These are phyloP conservation scores for Elgonia sp. DNA, from an alignment of 2,888 invertebrate genomes.

Conservation along the genomic window DNA sequence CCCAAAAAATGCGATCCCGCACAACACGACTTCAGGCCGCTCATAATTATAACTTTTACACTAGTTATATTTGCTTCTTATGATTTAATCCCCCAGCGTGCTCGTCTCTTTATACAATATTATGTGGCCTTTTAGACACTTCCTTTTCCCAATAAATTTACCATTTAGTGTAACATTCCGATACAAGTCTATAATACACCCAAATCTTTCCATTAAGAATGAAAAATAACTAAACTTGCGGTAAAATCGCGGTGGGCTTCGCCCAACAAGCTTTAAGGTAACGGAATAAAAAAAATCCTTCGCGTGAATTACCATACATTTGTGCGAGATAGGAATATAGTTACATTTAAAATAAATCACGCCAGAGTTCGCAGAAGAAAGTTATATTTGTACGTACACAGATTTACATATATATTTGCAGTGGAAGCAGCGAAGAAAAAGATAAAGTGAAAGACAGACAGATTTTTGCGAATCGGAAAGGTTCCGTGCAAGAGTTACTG, in stretches of 20 bases:
- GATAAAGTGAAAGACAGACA: constrained; percentile 64
- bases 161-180: constrained; percentile 42
- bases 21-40: no score
- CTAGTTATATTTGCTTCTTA: constrained; percentile 46
- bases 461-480: constrained; percentile 66
- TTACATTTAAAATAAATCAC: constrained; percentile 72
- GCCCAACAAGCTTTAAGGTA: constrained; percentile 9
- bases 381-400: constrained; percentile 70
- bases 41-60: no score
- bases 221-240: constrained; percentile 65
- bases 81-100: constrained; percentile 6
- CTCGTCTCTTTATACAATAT: neutral
- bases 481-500: constrained; percentile 7
- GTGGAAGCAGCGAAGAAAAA: constrained; percentile 53
- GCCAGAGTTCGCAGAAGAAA: constrained; percentile 69
- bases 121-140: constrained; percentile 49
- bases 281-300: constrained; percentile 29
- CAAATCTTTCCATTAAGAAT: constrained; percentile 69
- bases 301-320: constrained; percentile 68
- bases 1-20: no score
- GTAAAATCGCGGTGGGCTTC: constrained; percentile 58
- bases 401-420: constrained; percentile 72
- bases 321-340: constrained; percentile 55
- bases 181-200: constrained; percentile 58
- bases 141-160: constrained; percentile 53